phyloP scores from a whole-genome alignment of 2,113 vertebrate genomes.

The Ictalurus furcatus region DNA sequence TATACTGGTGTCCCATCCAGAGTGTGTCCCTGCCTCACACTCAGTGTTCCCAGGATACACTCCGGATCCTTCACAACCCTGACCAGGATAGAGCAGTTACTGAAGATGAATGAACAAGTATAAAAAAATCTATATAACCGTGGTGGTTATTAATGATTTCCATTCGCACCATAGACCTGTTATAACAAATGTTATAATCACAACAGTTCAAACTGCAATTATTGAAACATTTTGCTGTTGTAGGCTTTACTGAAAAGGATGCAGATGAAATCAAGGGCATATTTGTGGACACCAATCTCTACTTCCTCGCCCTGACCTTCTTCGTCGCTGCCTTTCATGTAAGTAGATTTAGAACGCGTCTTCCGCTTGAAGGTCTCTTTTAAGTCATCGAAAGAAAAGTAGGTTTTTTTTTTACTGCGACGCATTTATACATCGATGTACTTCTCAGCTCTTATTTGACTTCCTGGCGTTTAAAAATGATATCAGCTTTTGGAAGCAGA shows the following conservation, averaged over 20 bases:
- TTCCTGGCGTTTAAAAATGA: constrained; percentile 99
- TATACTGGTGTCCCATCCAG: neutral
- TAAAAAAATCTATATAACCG: neutral
- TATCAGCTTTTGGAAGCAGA: constrained; percentile 98
- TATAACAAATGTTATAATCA: no score
- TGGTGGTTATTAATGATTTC: no score
- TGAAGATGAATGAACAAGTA: neutral
- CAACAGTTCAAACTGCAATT: no score
- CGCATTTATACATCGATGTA: neutral
- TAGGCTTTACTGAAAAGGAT: constrained; percentile 97
- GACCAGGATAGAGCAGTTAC: neutral
- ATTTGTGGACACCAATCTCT: constrained; percentile 97
- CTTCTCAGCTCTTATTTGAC: constrained; percentile 91
- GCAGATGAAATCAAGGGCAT: constrained; percentile 98
- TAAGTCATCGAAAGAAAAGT: neutral
- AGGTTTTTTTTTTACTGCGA: neutral
- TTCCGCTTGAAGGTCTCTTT: neutral
- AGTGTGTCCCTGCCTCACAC: neutral
- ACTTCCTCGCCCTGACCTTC: constrained; percentile 94
- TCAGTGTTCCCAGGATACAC: neutral
- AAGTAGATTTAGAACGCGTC: constrained; percentile 58
- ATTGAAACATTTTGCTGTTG: constrained; percentile 9
- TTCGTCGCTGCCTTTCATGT: constrained; percentile 97
- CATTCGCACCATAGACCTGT: no score
- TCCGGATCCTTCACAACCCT: neutral